A percentile compares a stretch with the other conserved stretches of the same genome.
phyloP scores from a whole-genome alignment of 1,140 invertebrate genomes.

The Anastrepha ludens region DNA sequence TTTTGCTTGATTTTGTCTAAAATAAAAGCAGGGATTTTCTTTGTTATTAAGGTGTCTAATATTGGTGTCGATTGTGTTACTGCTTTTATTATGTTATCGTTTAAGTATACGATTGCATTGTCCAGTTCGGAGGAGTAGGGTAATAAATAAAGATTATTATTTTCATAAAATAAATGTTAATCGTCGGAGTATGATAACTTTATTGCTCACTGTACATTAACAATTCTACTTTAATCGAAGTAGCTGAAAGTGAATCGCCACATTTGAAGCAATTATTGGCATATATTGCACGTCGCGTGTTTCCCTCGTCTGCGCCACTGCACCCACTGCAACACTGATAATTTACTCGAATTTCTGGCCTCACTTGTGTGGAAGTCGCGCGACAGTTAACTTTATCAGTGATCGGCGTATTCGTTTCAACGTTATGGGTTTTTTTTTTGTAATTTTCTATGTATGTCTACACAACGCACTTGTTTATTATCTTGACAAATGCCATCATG shows the following conservation, averaged over 20 bases:
- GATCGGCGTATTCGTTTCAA: not conserved
- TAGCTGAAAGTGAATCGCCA: constrained; percentile 33
- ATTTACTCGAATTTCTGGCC: not conserved
- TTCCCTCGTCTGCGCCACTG: not conserved
- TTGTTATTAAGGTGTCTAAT: too few relatives aligned
- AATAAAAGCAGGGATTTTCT: too few relatives aligned
- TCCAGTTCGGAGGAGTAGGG: too few relatives aligned
- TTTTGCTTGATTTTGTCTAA: too few relatives aligned
- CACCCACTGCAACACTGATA: not conserved
- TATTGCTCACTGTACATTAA: too few relatives aligned
- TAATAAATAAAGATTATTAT: too few relatives aligned
- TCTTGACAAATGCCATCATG: constrained; percentile 35
- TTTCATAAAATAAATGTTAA: too few relatives aligned
- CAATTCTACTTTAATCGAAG: not conserved
- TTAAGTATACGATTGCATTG: too few relatives aligned
- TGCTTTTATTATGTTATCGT: too few relatives aligned
- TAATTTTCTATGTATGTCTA: not conserved
- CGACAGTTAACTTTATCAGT: constrained; percentile 35
- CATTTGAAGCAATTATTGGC: not conserved
- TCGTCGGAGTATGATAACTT: too few relatives aligned
- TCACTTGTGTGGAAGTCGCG: not conserved
- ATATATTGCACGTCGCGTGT: constrained; percentile 13
- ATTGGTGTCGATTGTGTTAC: too few relatives aligned
- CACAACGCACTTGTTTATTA: constrained; percentile 15
- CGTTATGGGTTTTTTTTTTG: not conserved